These are phyloP conservation scores for Meloe dianella DNA, from an alignment of 2,888 invertebrate genomes.

Conservation along the genomic window DNA sequence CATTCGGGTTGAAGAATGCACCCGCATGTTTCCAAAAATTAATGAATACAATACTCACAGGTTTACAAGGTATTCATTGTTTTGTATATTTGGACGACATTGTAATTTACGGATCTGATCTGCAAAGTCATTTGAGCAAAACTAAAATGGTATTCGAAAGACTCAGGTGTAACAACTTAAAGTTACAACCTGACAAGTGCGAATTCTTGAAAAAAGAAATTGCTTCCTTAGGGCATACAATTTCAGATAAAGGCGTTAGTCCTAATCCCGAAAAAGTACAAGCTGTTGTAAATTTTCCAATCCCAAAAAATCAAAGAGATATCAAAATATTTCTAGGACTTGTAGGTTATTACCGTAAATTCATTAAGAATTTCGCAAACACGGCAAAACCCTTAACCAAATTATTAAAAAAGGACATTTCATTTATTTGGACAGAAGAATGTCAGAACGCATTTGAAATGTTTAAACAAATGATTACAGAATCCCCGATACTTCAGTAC, in stretches of 20 bases:
- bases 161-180: no score
- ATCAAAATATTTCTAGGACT: constrained; percentile 50
- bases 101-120: constrained; percentile 40
- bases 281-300: no score
- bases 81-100: no score
- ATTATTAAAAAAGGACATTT: no score
- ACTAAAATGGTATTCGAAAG: constrained; percentile 26
- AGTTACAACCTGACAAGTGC: no score
- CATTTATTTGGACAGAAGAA: no score
- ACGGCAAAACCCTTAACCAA: no score
- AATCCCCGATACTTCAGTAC: no score
- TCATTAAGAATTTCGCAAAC: no score
- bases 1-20: constrained; percentile 43
- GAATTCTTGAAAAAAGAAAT: constrained; percentile 42
- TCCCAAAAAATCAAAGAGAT: constrained; percentile 27
- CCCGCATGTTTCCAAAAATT: constrained; percentile 45
- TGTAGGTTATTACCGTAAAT: constrained; percentile 52
- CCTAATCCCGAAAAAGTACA: constrained; percentile 43
- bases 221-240: constrained; percentile 46
- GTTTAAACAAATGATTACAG: no score
- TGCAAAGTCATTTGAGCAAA: constrained; percentile 40
- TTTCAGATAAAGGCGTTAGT: constrained; percentile 39
- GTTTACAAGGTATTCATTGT: no score
- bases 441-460: no score
- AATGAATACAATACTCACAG: constrained; percentile 44